Conservation (phyloP, 2,888 invertebrate genomes). For the Cheilosia pagana region DNA sequence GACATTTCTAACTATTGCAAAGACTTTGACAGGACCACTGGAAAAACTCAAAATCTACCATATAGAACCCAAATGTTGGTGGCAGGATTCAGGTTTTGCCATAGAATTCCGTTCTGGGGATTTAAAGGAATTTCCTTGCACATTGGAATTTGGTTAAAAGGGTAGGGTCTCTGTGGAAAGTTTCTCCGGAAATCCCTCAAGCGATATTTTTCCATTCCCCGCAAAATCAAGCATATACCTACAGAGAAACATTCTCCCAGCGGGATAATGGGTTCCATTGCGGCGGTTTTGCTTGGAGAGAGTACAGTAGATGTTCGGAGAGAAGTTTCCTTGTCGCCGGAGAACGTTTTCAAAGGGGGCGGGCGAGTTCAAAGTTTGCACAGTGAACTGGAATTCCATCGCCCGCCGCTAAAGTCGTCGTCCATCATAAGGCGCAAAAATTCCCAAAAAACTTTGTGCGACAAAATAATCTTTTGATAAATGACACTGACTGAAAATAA, state of each 20-base stretch:
- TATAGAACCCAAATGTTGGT: constrained; percentile 56
- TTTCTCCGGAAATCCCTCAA: constrained; percentile 71
- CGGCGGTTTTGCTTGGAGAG: constrained; percentile 56
- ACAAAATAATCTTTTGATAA: constrained; percentile 76
- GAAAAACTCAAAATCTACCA: constrained; percentile 53
- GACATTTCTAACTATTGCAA: constrained; percentile 57
- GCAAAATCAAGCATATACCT: constrained; percentile 45
- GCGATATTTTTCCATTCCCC: constrained; percentile 58
- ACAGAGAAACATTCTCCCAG: constrained; percentile 67
- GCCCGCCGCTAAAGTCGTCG: constrained; percentile 61
- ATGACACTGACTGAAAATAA: constrained; percentile 71
- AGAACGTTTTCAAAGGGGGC: constrained; percentile 32
- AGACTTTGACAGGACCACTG: constrained; percentile 65
- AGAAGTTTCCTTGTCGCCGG: constrained; percentile 64
- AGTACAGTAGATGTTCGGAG: constrained; percentile 57
- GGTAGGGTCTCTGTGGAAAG: constrained; percentile 71
- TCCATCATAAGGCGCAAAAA: constrained; percentile 69
- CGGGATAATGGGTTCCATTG: constrained; percentile 67
- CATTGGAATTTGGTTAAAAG: constrained; percentile 74
- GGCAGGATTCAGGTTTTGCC: constrained; percentile 62
- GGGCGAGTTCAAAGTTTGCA: constrained; percentile 63
- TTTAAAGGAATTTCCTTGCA: constrained; percentile 74
- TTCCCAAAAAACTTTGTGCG: constrained; percentile 65
- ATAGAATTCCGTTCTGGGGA: constrained; percentile 63
- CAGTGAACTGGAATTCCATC: constrained; percentile 66